These are phyloP conservation scores for Acrobeloides nanus DNA, from an alignment of 2,888 invertebrate genomes.

Conservation along the genomic window DNA sequence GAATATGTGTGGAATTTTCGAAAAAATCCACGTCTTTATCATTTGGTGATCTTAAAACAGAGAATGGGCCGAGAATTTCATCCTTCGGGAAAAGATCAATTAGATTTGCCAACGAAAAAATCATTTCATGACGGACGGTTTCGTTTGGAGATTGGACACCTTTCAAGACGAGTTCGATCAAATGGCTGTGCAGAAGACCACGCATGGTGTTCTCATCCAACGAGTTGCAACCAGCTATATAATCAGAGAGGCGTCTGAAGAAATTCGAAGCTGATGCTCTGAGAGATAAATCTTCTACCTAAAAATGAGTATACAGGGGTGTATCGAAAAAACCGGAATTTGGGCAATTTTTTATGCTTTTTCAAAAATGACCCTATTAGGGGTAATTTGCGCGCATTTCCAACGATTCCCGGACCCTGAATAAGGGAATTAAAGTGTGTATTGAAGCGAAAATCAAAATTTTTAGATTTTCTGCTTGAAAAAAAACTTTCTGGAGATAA, in stretches of 20 bases:
- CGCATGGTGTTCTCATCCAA: conserved; percentile 4
- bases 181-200: conserved; percentile 19
- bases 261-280: conserved; percentile 22
- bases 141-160: conserved; percentile 23
- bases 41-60: neutral
- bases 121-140: conserved; percentile 69
- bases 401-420: too few species aligned
- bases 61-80: conserved; percentile 6
- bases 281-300: conserved; percentile 32
- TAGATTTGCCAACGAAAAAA: conserved; percentile 70
- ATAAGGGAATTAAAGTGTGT: too few species aligned
- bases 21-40: conserved; percentile 70
- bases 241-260: conserved; percentile 17
- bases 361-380: too few species aligned
- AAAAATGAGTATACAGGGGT: conserved; percentile 3
- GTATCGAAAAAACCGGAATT: conserved; percentile 6
- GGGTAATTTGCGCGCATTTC: too few species aligned
- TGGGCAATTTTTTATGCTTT: too few species aligned
- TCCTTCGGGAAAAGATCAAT: conserved; percentile 45
- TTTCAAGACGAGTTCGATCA: conserved; percentile 24
- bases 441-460: too few species aligned
- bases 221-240: conserved; percentile 3
- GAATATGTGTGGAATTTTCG: conserved; percentile 75
- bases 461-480: too few species aligned
- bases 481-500: too few species aligned